phyloP scores from a whole-genome alignment of 1,140 invertebrate species.

The Aphelenchoides fujianensis region DNA sequence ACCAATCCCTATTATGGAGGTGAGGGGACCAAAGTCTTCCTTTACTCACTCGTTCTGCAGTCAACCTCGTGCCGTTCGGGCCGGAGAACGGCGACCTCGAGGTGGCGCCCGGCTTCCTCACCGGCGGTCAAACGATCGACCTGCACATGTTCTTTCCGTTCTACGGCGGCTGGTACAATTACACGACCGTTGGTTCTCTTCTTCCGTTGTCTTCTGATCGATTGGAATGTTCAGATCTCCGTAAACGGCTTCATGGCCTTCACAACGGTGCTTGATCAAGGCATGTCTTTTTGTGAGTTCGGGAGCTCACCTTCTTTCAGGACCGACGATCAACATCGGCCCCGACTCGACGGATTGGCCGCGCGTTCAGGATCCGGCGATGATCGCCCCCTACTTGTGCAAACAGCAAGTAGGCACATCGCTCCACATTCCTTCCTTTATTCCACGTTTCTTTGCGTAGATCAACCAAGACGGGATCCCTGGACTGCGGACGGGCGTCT shows the following conservation, averaged over 20 bases:
- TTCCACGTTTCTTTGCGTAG: slow-evolving; percentile 30
- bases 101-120: slow-evolving; percentile 59
- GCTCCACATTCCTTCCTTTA: too few species aligned
- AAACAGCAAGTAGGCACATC: slow-evolving; percentile 57
- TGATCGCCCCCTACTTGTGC: slow-evolving; percentile 61
- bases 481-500: slow-evolving; percentile 54
- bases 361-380: slow-evolving; percentile 59
- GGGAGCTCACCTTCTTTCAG: too few species aligned
- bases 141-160: slow-evolving; percentile 61
- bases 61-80: slow-evolving; percentile 59
- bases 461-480: slow-evolving; percentile 57
- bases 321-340: slow-evolving; percentile 61
- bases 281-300: too few species aligned
- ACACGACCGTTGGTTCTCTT: slow-evolving; percentile 58
- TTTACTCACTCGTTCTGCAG: slow-evolving; percentile 29
- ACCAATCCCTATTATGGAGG: slow-evolving; percentile 48
- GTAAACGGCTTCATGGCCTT: slow-evolving; percentile 62
- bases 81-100: slow-evolving; percentile 57
- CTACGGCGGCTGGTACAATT: slow-evolving; percentile 61
- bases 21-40: too few species aligned
- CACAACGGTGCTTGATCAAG: slow-evolving; percentile 60
- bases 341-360: slow-evolving; percentile 62
- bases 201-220: too few species aligned
- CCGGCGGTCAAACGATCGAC: slow-evolving; percentile 62
- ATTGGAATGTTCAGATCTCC: slow-evolving; percentile 58